phyloP scores from a whole-genome alignment of 2,888 invertebrate genomes.

The Tenthredo scrophulariae region DNA sequence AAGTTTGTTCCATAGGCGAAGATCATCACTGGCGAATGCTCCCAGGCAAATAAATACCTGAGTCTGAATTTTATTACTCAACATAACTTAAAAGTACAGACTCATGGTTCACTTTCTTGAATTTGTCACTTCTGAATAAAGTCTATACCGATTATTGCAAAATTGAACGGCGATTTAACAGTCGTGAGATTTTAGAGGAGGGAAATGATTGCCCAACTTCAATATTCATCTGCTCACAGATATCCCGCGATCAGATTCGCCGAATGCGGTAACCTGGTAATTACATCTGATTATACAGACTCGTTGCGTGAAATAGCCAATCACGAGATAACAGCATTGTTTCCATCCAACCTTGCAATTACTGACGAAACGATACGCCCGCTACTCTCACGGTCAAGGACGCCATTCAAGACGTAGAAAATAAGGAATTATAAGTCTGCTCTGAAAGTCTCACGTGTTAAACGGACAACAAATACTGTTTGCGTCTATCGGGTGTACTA shows the following conservation, averaged over 20 bases:
- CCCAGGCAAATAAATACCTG: neutral
- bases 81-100: neutral
- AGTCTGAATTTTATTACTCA: neutral
- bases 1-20: neutral
- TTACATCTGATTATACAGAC: constrained; percentile 42
- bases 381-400: constrained; percentile 7
- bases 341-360: constrained; percentile 42
- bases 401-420: neutral
- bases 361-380: constrained; percentile 35
- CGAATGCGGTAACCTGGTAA: constrained; percentile 20
- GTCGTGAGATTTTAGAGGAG: neutral
- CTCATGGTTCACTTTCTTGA: neutral
- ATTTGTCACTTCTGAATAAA: neutral
- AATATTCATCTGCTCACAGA: neutral
- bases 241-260: constrained; percentile 21
- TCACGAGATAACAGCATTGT: constrained; percentile 42
- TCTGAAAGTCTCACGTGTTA: neutral
- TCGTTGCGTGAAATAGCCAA: constrained; percentile 38
- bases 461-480: neutral
- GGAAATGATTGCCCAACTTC: neutral
- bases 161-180: neutral
- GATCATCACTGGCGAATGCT: neutral
- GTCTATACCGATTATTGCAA: neutral
- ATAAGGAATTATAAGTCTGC: neutral
- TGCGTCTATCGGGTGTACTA: neutral